Conservation (phyloP, 1,140 invertebrate genomes). For the Lethrus apterus region DNA sequence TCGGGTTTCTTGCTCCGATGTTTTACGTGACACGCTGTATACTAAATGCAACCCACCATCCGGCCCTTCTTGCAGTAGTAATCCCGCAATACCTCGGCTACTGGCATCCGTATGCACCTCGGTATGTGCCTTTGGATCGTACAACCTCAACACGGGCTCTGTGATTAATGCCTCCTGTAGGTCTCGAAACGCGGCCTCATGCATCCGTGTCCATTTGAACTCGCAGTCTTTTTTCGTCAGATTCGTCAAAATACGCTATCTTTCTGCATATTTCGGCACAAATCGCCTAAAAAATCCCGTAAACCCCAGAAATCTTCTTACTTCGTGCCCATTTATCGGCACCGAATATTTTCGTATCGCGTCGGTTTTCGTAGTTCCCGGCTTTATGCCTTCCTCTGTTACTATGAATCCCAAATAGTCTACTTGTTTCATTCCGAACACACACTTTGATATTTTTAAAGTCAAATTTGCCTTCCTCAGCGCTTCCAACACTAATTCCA, state of each 20-base stretch:
- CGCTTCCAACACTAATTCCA: slow-evolving; percentile 20
- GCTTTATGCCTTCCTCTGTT: slow-evolving; percentile 4
- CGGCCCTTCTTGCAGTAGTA: slow-evolving; percentile 24
- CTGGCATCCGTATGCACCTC: slow-evolving; percentile 37
- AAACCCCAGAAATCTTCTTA: slow-evolving; percentile 28
- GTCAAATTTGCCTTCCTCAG: slow-evolving; percentile 8
- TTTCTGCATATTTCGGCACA: slow-evolving; percentile 24
- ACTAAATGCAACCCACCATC: slow-evolving; percentile 2
- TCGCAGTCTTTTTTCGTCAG: slow-evolving; percentile 13
- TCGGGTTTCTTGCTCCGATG: slow-evolving; percentile 20
- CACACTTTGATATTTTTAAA: slow-evolving; percentile 13
- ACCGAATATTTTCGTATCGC: neutral
- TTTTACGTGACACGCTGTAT: slow-evolving; percentile 14
- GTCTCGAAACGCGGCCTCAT: slow-evolving; percentile 10
- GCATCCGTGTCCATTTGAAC: slow-evolving; percentile 4
- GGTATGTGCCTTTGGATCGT: slow-evolving; percentile 19
- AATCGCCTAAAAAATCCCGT: slow-evolving; percentile 29
- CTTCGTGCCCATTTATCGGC: neutral
- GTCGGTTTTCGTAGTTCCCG: neutral
- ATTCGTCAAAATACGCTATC: slow-evolving; percentile 17
- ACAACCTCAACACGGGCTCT: slow-evolving; percentile 22
- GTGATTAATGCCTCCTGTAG: neutral
- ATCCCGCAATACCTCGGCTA: slow-evolving; percentile 28
- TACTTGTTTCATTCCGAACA: slow-evolving; percentile 1
- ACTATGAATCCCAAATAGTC: slow-evolving; percentile 17